These are phyloP conservation scores for Caranx ignobilis DNA, from an alignment of 2,113 vertebrate species.

Conservation along the genomic window DNA sequence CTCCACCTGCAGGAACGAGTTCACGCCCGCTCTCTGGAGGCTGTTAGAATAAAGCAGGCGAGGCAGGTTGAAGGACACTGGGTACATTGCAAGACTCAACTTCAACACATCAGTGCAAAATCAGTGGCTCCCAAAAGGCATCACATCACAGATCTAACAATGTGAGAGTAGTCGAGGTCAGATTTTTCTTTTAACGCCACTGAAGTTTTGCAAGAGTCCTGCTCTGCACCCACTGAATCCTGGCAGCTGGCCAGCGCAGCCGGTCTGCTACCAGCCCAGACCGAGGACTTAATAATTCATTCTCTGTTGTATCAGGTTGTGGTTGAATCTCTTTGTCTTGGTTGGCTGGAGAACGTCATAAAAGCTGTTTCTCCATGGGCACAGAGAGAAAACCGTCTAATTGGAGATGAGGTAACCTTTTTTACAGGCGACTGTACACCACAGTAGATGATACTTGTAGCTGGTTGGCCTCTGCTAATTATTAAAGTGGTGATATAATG, in stretches of 20 bases:
- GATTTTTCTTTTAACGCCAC: slow-evolving; percentile 17
- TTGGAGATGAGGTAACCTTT: neutral
- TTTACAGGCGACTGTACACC: neutral
- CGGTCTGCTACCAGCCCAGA: slow-evolving; percentile 7
- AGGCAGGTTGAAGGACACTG: slow-evolving; percentile 54
- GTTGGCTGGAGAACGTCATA: slow-evolving; percentile 22
- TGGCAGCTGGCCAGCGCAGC: slow-evolving; percentile 11
- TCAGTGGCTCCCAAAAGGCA: slow-evolving; percentile 22
- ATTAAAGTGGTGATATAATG: neutral
- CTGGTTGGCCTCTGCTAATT: neutral
- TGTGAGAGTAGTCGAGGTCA: slow-evolving; percentile 35
- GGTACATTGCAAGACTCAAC: neutral
- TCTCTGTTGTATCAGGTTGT: neutral
- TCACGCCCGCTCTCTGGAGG: slow-evolving; percentile 22
- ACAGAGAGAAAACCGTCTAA: neutral
- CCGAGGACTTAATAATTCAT: slow-evolving; percentile 44
- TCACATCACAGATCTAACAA: slow-evolving; percentile 38
- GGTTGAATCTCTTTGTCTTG: neutral
- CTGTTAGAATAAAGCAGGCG: slow-evolving; percentile 18
- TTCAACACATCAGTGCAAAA: slow-evolving; percentile 34
- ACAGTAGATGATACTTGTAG: neutral
- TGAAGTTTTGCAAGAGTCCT: slow-evolving; percentile 31
- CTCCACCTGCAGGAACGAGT: slow-evolving; percentile 1
- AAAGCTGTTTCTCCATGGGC: neutral
- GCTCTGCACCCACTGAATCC: slow-evolving; percentile 16